Evolutionary conservation across 64 coral and sea anemone species (phyloP), one percentile per base, ranked within the genome.

Genomic region (Actinia equina): DNA sequence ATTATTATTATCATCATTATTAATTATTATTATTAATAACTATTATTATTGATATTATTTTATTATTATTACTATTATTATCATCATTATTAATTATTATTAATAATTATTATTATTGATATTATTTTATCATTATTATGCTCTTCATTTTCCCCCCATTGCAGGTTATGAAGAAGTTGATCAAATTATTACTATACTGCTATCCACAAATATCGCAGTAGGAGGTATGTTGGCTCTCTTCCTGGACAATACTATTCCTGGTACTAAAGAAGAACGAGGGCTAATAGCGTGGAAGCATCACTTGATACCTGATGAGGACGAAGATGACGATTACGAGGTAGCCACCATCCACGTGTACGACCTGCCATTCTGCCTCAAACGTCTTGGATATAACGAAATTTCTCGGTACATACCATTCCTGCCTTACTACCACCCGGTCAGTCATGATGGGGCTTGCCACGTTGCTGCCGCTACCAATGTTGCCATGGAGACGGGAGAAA

Each of bases 361-460:
- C 86, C 77, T 95, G 7, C 94, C 94, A 0, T 95, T 84, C 58
- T 54, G 86, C 52, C 63, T 91, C 10, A 61, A 88, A 20, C 45
- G 74, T 12, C 22, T 92, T 2, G 79, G 90, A 67, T 49, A 82
- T 14, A 63, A 60, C 53, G 58, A 37, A 16, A 27, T 85, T 15
- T 86, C 87, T 13, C 87, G 88, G 44, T 89, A 95, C 52, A 27
- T 95, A 19, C 94, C 94, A 3, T 95, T 95, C 44, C 90, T 95
- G 25, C 86, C 86, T 13, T 89, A 92, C 69, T 61, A 86, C 46
- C 44, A 16, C 27, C 9, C n/a, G 7, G n/a, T 1, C 5, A 69
- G 86, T 1, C 27, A 82, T 17, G 46, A 88, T 12, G 12, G 44
- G 3, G n/a, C 62, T n/a, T 65, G n/a, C 62, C 62, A 65, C 62